phyloP scores from a whole-genome alignment of 2,113 vertebrate genomes.

The Spheniscus mendiculus region DNA sequence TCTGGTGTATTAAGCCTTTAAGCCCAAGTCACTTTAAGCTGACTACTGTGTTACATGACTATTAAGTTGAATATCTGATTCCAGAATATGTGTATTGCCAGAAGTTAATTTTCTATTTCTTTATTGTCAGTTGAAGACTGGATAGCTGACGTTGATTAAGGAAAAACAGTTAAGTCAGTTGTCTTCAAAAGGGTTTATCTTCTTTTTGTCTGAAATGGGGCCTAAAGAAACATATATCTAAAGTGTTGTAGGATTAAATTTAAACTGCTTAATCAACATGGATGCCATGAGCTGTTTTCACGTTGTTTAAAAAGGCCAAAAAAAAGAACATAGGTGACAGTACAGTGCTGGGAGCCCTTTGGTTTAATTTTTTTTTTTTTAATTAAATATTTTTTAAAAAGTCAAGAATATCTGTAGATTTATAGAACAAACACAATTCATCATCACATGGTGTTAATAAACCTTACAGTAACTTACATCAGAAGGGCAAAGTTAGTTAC shows the following conservation, averaged over 20 bases:
- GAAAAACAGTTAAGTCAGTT: not conserved
- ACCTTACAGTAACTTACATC: not conserved
- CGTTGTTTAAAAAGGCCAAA: not conserved
- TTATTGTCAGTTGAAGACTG: not conserved
- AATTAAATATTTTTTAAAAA: not conserved
- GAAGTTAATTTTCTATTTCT: not conserved
- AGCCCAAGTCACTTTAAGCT: conserved; percentile 4
- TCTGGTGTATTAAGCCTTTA: conserved; percentile 35
- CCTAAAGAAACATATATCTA: not conserved
- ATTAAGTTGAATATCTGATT: not conserved
- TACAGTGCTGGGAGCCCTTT: not conserved
- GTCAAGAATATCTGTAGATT: not conserved
- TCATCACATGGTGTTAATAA: not conserved
- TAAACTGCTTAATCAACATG: not conserved
- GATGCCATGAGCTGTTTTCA: not conserved
- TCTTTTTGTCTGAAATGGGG: not conserved
- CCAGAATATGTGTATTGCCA: not conserved
- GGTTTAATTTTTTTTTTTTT: not conserved
- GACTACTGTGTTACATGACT: conserved; percentile 3
- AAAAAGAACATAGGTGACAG: not conserved
- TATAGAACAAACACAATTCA: not conserved
- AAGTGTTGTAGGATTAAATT: not conserved
- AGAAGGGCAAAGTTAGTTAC: not conserved
- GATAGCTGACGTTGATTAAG: not conserved
- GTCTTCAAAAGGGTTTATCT: not conserved